Base-by-base conservation (phyloP, 2,888 invertebrate genomes). In the Orgyia antiqua region DNA sequence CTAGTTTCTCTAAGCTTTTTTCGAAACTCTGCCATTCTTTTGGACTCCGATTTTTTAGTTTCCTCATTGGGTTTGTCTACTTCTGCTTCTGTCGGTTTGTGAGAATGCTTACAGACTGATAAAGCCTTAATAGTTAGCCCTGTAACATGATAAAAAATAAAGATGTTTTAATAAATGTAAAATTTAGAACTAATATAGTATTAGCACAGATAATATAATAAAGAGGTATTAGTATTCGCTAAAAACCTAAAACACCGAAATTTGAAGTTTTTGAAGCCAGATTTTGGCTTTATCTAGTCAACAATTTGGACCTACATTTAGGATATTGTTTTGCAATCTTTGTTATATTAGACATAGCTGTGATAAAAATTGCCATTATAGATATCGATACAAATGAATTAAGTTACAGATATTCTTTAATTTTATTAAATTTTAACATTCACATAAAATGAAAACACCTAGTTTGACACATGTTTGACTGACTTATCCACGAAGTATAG, bases 1-100 rank as follows among this genome's bases (percentile, higher is more conserved):
- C 90, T 89, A 31, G 89, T 90, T 58, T 91, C 91, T 42, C 94
- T 89, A 36, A 94, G 68, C 67, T 94, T 94, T 63, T 93, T 91
- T 50, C 90, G 88, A 62, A 94, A 93, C 59, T 93, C 93, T 39
- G 89, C 73, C 59, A 94, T 40, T 41, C 86, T 56, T 47, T 74
- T 74, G 2, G 84, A 83, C 57, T 76, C 69, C 1, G 33, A 44
- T 32, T 69, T 71, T 24, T 58, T 58, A 7, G 49, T 12, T 24
- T 57, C 52, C 15, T 36, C 31, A 19, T 12, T 19, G 24, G 9
- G 19, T 0, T 27, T 29, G 11, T 37, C 37, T 9, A 31, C 21
- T 24, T 56, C 47, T 28, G 41, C 20, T 33, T 51, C 56, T 32
- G 56, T 57, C 5, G 62, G 39, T 33, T 51, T 53, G 13, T 62